phyloP scores from a whole-genome alignment of 2,113 vertebrate genomes.

The Rattus rattus region DNA sequence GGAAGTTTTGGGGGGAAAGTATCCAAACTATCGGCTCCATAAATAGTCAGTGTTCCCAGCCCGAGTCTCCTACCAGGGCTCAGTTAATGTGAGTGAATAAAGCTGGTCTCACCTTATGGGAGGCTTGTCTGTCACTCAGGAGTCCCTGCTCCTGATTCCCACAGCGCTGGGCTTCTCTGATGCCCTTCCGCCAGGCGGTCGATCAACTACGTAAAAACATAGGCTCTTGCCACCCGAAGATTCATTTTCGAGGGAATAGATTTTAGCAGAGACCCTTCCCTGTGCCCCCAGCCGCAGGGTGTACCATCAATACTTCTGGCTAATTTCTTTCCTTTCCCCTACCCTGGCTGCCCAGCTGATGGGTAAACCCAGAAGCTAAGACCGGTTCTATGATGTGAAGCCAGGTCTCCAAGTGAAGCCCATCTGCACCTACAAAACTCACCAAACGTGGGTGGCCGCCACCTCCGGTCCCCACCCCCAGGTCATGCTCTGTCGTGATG shows the following conservation, averaged over 20 bases:
- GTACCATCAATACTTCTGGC: neutral
- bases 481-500: constrained; percentile 9
- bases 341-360: neutral
- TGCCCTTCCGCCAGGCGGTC: neutral
- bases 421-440: neutral
- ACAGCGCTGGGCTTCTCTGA: neutral
- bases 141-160: neutral
- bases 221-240: neutral
- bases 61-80: neutral
- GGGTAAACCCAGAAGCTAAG: neutral
- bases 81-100: neutral
- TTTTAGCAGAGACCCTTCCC: neutral
- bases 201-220: neutral
- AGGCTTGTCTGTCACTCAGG: neutral
- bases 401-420: neutral
- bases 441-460: neutral
- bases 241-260: neutral
- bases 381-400: neutral
- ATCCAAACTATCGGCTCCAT: neutral
- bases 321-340: neutral
- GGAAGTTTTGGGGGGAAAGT: neutral
- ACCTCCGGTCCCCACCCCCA: neutral
- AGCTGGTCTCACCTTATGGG: neutral
- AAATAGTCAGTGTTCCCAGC: constrained; percentile 11
- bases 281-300: neutral